Base-by-base conservation (phyloP, 2,113 vertebrate genomes). In the Thinocorus orbignyianus region DNA sequence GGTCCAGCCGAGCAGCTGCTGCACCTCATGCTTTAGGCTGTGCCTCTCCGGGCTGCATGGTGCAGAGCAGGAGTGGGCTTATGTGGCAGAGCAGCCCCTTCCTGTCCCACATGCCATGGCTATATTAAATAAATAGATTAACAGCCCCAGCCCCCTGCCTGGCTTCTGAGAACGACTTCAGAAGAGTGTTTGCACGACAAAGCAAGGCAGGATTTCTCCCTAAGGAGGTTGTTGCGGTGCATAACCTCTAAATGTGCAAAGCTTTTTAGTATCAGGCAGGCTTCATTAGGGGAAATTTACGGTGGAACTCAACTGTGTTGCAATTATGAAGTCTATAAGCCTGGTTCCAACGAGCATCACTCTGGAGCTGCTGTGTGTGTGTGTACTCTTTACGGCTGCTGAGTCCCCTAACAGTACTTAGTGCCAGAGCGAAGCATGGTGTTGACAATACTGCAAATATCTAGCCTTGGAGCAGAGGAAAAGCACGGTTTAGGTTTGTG, bases 211-310 rank as follows among this genome's bases (percentile, higher is more conserved):
- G 52, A 30, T 92, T 86, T 94, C 69, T 55, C 82, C 88, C 88
- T 20, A 0, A 57, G 82, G 92, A 61, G 48, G 28, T 18, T 18
- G 22, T 86, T 62, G 74, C 66, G 80, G 49, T 37, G 42, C 2
- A 0, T 39, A 90, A 71, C 79, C 64, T 88, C 76, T 37, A 44
- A 90, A 78, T 1, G 35, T 74, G 77, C 72, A 81, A 94, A 93
- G 72, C 76, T 87, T 90, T 95, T 92, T 64, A 88, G 48, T 65
- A 79, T 88, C 82, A 42, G 41, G 73, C 65, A 37, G 72, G 72
- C 72, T 90, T 94, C 46, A 64, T 86, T 90, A 73, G 28, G 61
- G 65, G 44, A 74, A 90, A 84, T 94, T 81, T 78, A 94, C 52
- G 52, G 83, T 74, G 81, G 48, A 86, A 52, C 42, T 52, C 6